phyloP scores from a whole-genome alignment of 1,140 invertebrate species.

The Drosophila setifemur region DNA sequence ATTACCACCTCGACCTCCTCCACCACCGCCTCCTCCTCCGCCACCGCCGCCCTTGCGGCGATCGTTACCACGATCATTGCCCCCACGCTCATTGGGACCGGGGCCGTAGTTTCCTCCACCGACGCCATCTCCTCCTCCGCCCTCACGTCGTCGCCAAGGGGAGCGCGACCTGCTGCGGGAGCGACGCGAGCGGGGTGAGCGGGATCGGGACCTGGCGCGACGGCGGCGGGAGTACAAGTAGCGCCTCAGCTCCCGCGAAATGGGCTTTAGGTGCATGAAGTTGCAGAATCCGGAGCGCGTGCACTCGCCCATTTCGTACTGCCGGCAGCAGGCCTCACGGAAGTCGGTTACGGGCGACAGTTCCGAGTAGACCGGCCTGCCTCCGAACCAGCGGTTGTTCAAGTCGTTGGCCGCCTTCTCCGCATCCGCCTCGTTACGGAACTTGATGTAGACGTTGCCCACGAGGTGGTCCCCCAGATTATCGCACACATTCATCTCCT shows the following conservation, averaged over 20 bases:
- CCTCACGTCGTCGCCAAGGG: slow-evolving; percentile 80
- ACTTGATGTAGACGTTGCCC: slow-evolving; percentile 99
- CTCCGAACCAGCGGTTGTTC: slow-evolving; percentile 99
- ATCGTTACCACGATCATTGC: slow-evolving; percentile 11
- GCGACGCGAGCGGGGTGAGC: slow-evolving; percentile 72
- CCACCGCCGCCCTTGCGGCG: slow-evolving; percentile 33
- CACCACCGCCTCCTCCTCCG: slow-evolving; percentile 12
- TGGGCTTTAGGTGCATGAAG: slow-evolving; percentile 99
- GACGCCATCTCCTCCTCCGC: slow-evolving; percentile 31
- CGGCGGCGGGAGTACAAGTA: slow-evolving; percentile 85
- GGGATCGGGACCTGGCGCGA: slow-evolving; percentile 81
- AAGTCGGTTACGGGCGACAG: slow-evolving; percentile 99
- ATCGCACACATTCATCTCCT: slow-evolving; percentile 99
- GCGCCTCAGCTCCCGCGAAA: slow-evolving; percentile 94
- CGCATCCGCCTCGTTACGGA: slow-evolving; percentile 98
- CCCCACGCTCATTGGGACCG: no score
- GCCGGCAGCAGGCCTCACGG: slow-evolving; percentile 98
- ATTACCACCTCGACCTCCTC: slow-evolving; percentile 2
- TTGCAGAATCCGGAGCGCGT: slow-evolving; percentile 99
- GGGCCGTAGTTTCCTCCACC: slow-evolving; percentile 34
- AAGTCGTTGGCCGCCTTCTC: slow-evolving; percentile 98
- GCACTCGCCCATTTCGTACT: slow-evolving; percentile 99
- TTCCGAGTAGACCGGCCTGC: slow-evolving; percentile 98
- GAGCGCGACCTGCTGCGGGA: slow-evolving; percentile 83
- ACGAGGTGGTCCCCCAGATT: slow-evolving; percentile 99